A percentile compares a stretch with the other conserved stretches of the same genome.
phyloP scores from a whole-genome alignment of 2,113 vertebrate species.

The Thalassoma bifasciatum region DNA sequence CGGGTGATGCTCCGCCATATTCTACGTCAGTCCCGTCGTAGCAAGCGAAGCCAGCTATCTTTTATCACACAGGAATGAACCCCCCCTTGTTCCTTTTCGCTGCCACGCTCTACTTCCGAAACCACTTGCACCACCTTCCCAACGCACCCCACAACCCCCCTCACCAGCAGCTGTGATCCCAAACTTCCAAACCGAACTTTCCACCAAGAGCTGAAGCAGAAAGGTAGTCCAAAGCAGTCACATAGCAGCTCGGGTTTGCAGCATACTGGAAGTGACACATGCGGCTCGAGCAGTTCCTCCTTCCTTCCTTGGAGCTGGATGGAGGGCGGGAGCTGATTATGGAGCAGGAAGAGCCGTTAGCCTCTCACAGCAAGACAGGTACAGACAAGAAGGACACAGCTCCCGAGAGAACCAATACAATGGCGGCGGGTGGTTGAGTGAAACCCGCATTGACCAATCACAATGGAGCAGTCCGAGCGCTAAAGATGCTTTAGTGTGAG shows the following conservation, averaged over 20 bases:
- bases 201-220: constrained; percentile 24
- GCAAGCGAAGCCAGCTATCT: constrained; percentile 57
- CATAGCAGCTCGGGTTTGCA: constrained; percentile 75
- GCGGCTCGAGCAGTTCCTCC: constrained; percentile 61
- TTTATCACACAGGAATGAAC: constrained; percentile 62
- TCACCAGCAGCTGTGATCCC: neutral
- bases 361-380: constrained; percentile 92
- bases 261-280: constrained; percentile 68
- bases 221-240: constrained; percentile 41
- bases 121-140: constrained; percentile 43
- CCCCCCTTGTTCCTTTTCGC: constrained; percentile 48
- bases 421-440: constrained; percentile 19
- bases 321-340: constrained; percentile 44
- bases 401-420: constrained; percentile 57
- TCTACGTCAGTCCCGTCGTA: constrained; percentile 78
- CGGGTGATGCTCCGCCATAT: constrained; percentile 95
- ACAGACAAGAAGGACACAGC: constrained; percentile 57
- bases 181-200: constrained; percentile 37
- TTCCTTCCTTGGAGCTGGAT: constrained; percentile 63
- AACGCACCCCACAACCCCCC: constrained; percentile 12
- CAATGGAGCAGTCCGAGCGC: neutral
- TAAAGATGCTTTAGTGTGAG: constrained; percentile 3
- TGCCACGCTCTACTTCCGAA: constrained; percentile 68
- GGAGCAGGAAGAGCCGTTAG: constrained; percentile 78
- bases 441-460: constrained; percentile 40